These are phyloP conservation scores for Toxotes chatareus DNA, from an alignment of 2,113 vertebrate genomes.

Conservation along the genomic window DNA sequence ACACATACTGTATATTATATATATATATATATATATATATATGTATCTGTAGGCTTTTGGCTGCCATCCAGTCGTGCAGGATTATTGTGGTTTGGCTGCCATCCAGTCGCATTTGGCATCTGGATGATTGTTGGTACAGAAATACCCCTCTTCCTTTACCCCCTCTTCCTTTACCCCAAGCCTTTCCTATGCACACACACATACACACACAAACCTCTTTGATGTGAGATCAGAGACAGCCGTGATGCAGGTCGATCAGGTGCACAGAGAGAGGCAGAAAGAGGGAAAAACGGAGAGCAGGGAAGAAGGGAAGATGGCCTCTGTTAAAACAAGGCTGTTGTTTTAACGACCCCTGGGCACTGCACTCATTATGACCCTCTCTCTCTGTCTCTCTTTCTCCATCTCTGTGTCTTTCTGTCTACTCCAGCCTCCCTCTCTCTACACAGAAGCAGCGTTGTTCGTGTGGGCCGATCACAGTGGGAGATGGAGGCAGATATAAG, in stretches of 20 bases:
- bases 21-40: conserved; percentile 5
- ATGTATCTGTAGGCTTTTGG: conserved; percentile 33
- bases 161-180: conserved; percentile 36
- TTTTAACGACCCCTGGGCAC: conserved; percentile 62
- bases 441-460: conserved; percentile 23
- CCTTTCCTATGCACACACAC: conserved; percentile 9
- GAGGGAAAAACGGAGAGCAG: conserved; percentile 33
- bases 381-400: conserved; percentile 5
- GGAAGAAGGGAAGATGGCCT: conserved; percentile 38
- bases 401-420: neutral
- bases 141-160: no score
- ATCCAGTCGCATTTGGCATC: no score
- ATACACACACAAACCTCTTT: conserved; percentile 64
- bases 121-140: no score
- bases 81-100: conserved; percentile 15
- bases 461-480: conserved; percentile 38
- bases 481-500: conserved; percentile 42
- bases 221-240: conserved; percentile 83
- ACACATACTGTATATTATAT: conserved; percentile 38
- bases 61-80: conserved; percentile 28
- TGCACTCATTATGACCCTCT: conserved; percentile 60
- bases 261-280: conserved; percentile 54
- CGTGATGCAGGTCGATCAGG: conserved; percentile 79
- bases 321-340: conserved; percentile 61
- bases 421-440: conserved; percentile 1